Evolutionary conservation across 2,113 vertebrate genomes (phyloP).

Genomic region (Ictalurus punctatus): DNA sequence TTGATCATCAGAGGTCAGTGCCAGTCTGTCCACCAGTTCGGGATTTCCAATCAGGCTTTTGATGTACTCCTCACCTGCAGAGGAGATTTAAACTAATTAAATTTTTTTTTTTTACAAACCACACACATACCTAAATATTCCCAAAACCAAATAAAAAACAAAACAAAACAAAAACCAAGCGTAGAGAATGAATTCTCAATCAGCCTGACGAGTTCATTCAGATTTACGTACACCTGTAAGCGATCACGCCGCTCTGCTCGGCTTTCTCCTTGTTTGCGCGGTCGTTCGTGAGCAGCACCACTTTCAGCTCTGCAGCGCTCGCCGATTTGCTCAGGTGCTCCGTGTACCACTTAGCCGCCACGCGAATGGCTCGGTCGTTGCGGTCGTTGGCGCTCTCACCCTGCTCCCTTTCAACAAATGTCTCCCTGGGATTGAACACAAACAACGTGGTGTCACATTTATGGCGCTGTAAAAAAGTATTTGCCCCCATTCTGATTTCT

Average conservation of each 20-base stretch:
- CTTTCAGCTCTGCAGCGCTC: slow-evolving; percentile 68
- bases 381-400: slow-evolving; percentile 92
- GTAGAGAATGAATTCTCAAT: background rate
- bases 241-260: slow-evolving; percentile 79
- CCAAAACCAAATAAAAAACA: no score
- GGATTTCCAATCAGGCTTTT: slow-evolving; percentile 89
- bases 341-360: slow-evolving; percentile 88
- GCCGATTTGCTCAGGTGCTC: slow-evolving; percentile 79
- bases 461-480: no score
- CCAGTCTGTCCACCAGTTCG: slow-evolving; percentile 92
- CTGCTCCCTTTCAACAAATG: slow-evolving; percentile 84
- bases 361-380: slow-evolving; percentile 93
- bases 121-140: background rate
- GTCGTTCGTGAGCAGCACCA: slow-evolving; percentile 95
- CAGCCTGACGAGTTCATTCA: background rate
- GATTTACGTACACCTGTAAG: slow-evolving; percentile 83
- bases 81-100: slow-evolving; percentile 49
- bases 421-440: slow-evolving; percentile 78
- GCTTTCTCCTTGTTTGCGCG: slow-evolving; percentile 88
- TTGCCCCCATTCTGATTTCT: no score
- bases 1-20: slow-evolving; percentile 84
- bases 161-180: background rate
- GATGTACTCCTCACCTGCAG: slow-evolving; percentile 90
- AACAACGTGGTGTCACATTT: background rate
- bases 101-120: no score